phyloP scores from a whole-genome alignment of 2,797 vertebrate genomes.

The Harpagifer antarcticus region DNA sequence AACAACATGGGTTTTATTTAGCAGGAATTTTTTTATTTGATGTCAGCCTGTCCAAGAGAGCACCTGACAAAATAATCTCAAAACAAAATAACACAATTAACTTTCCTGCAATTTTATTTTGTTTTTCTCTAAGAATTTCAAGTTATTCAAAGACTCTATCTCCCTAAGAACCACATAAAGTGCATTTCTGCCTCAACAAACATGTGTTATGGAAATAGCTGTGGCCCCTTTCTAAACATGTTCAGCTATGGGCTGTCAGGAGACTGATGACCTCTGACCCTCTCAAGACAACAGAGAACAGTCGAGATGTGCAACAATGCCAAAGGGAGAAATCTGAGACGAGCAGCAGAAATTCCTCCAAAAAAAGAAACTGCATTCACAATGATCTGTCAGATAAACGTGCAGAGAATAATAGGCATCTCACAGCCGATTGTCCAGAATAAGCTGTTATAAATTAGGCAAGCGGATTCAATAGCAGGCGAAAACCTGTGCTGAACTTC shows the following conservation, averaged over 20 bases:
- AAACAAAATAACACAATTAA: conserved; percentile 43
- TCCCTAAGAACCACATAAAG: not conserved
- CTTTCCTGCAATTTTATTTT: conserved; percentile 16
- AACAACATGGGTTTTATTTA: conserved; percentile 66
- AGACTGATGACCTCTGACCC: conserved; percentile 59
- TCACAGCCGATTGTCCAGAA: conserved; percentile 42
- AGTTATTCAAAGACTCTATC: conserved; percentile 15
- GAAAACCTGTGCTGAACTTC: conserved; percentile 23
- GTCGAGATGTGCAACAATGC: conserved; percentile 39
- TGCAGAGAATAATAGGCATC: conserved; percentile 38
- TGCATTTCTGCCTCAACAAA: not conserved
- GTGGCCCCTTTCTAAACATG: conserved; percentile 20
- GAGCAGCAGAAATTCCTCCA: conserved; percentile 42
- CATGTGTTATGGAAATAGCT: conserved; percentile 14
- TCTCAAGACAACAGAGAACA: conserved; percentile 43
- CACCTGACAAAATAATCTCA: conserved; percentile 44
- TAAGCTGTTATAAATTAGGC: conserved; percentile 33
- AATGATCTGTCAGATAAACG: conserved; percentile 44
- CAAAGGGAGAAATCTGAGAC: conserved; percentile 54
- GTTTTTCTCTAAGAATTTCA: conserved; percentile 9
- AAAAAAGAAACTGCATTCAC: conserved; percentile 30
- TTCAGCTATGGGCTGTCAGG: conserved; percentile 34
- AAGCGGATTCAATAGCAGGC: conserved; percentile 28
- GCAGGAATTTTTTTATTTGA: conserved; percentile 13
- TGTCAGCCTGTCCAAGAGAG: conserved; percentile 26